These are phyloP conservation scores for Psilopsiagon aymara DNA, from an alignment of 2,113 vertebrate species.

Conservation along the genomic window DNA sequence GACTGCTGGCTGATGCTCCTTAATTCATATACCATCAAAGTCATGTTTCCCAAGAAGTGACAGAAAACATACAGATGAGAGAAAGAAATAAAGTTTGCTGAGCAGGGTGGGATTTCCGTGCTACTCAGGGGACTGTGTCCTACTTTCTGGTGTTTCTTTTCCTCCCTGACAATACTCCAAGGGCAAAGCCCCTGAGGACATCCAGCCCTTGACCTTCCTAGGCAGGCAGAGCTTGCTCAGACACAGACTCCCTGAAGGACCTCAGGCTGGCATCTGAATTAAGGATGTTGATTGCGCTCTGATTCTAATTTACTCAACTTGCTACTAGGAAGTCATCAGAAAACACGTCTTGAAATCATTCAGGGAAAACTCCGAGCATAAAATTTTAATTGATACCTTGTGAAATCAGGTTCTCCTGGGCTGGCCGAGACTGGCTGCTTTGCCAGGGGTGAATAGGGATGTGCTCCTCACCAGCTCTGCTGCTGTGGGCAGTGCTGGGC, in stretches of 20 bases:
- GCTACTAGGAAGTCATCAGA: constrained; percentile 57
- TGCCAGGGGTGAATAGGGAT: neutral
- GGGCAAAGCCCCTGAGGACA: neutral
- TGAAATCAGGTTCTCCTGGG: neutral
- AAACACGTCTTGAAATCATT: constrained; percentile 49
- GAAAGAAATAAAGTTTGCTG: constrained; percentile 10
- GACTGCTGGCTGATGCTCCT: neutral
- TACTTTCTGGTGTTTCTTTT: constrained; percentile 41
- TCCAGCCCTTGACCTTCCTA: constrained; percentile 46
- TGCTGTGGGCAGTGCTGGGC: neutral
- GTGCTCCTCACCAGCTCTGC: neutral
- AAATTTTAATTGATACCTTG: constrained; percentile 69
- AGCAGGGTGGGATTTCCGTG: neutral
- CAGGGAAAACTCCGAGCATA: constrained; percentile 64
- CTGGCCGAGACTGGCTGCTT: neutral
- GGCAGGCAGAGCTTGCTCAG: constrained; percentile 17
- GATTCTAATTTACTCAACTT: constrained; percentile 49
- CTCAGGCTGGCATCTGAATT: neutral
- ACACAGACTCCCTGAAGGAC: neutral
- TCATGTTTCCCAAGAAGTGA: neutral
- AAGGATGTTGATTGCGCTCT: constrained; percentile 53
- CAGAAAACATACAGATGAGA: constrained; percentile 11
- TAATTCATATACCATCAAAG: constrained; percentile 42
- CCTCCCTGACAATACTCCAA: constrained; percentile 25
- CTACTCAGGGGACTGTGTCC: constrained; percentile 25